Percentiles rank a stretch among this genome's conserved stretches.
These are phyloP conservation scores for Ruditapes philippinarum DNA, from an alignment of 1,140 invertebrate genomes.

Conservation along the genomic window DNA sequence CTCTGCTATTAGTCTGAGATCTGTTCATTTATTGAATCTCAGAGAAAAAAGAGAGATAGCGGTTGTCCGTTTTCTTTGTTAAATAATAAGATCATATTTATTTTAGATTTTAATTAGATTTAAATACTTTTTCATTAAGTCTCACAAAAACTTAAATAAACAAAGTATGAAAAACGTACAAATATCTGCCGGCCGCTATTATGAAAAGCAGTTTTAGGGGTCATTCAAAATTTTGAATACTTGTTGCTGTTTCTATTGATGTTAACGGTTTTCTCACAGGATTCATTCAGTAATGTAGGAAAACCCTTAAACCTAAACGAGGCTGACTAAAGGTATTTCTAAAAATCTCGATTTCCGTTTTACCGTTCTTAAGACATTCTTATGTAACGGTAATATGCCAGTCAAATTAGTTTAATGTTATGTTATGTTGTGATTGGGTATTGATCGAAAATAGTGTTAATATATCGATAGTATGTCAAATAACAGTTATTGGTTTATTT, in stretches of 20 bases:
- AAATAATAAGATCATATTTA: not conserved
- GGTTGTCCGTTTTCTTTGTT: not conserved
- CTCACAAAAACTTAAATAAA: slow-evolving; percentile 14
- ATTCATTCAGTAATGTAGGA: not conserved
- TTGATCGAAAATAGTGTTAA: slow-evolving; percentile 38
- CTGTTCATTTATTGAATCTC: too few relatives aligned
- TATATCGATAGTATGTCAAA: slow-evolving; percentile 36
- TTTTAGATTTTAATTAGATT: not conserved
- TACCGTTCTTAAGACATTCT: not conserved
- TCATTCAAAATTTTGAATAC: slow-evolving; percentile 32
- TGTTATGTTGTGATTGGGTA: slow-evolving; percentile 7
- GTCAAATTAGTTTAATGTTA: not conserved
- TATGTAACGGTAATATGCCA: not conserved
- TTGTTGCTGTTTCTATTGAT: slow-evolving; percentile 33
- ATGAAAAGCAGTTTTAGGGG: not conserved
- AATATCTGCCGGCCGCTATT: not conserved
- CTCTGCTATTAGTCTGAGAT: too few relatives aligned
- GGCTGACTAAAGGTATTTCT: not conserved
- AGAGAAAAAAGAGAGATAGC: too few relatives aligned
- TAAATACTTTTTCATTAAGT: not conserved
- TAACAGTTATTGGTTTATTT: slow-evolving; percentile 48
- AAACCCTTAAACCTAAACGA: not conserved
- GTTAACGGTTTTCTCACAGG: slow-evolving; percentile 17
- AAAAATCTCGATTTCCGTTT: not conserved
- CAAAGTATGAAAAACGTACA: not conserved